Evolutionary conservation across 2,888 invertebrate genomes (phyloP).

Genomic region (Matsumyia berberina): DNA sequence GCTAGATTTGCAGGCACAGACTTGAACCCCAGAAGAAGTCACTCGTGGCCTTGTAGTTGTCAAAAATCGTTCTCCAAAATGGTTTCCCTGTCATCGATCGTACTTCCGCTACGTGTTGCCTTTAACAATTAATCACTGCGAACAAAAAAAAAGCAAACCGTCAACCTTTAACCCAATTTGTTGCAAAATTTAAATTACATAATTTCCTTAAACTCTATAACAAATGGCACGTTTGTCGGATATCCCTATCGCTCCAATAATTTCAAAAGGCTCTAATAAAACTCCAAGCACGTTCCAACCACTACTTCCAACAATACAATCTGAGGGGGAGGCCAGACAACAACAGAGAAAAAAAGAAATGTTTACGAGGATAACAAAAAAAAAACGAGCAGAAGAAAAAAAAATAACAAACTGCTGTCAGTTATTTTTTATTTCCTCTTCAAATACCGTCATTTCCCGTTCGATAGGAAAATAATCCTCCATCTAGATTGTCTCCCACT

Average conservation of each 20-base stretch:
- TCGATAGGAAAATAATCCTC: conserved; percentile 69
- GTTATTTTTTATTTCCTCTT: conserved; percentile 68
- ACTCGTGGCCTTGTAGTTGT: no score
- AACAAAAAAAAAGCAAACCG: no score
- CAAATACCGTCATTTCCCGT: conserved; percentile 72
- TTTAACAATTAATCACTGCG: neutral
- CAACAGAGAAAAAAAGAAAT: conserved; percentile 13
- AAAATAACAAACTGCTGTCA: conserved; percentile 59
- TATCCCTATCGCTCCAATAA: conserved; percentile 13
- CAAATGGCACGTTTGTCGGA: conserved; percentile 62
- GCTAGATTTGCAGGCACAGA: no score
- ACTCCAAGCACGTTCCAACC: conserved; percentile 67
- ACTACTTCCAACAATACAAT: conserved; percentile 46
- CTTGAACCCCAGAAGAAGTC: no score
- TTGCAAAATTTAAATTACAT: conserved; percentile 57
- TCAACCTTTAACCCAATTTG: conserved; percentile 43
- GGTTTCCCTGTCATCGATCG: neutral
- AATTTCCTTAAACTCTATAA: conserved; percentile 46
- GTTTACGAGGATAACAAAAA: conserved; percentile 28
- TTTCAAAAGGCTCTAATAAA: conserved; percentile 51
- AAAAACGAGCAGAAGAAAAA: conserved; percentile 9
- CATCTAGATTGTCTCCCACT: conserved; percentile 60
- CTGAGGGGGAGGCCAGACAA: conserved; percentile 25
- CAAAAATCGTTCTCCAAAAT: no score
- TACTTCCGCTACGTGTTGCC: neutral